These are phyloP conservation scores for Zaprionus vittiger DNA, from an alignment of 1,140 invertebrate genomes.

Conservation along the genomic window DNA sequence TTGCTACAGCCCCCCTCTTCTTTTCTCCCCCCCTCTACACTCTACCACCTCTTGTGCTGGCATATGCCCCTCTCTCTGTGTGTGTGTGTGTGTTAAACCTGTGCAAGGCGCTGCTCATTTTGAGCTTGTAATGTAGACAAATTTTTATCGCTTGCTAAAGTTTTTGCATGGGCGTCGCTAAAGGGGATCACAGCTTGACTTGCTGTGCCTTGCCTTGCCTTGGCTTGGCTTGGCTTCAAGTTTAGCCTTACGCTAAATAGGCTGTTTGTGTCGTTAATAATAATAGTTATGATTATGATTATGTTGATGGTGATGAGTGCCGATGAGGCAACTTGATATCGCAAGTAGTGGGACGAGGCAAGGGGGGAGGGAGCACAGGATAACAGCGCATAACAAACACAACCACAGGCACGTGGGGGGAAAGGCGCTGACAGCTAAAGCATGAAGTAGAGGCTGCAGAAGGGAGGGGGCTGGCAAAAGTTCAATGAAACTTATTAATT, in stretches of 20 bases:
- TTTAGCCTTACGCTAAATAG: conserved; percentile 70
- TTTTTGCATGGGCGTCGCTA: conserved; percentile 42
- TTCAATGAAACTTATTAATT: conserved; percentile 67
- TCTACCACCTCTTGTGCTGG: not conserved
- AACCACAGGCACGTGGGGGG: conserved; percentile 8
- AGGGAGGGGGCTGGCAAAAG: conserved; percentile 4
- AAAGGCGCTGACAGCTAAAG: conserved; percentile 31
- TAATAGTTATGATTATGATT: conserved; percentile 81
- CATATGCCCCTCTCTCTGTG: conserved; percentile 32
- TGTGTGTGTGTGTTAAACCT: conserved; percentile 25
- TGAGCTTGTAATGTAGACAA: conserved; percentile 69
- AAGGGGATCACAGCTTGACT: conserved; percentile 6
- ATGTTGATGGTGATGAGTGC: conserved; percentile 64
- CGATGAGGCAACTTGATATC: conserved; percentile 53
- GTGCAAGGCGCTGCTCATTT: conserved; percentile 39
- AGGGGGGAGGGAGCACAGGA: conserved; percentile 8
- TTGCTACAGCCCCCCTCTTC: not conserved
- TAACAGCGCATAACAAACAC: conserved; percentile 36
- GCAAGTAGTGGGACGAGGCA: conserved; percentile 19
- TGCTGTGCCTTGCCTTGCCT: not conserved
- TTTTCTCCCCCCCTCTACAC: no score
- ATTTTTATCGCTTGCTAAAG: conserved; percentile 80
- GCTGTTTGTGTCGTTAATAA: conserved; percentile 77
- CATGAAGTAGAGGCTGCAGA: not conserved
- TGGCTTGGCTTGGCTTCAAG: conserved; percentile 3